Evolutionary conservation across 2,113 vertebrate species (phyloP).

Genomic region (Mormoops blainvillei): DNA sequence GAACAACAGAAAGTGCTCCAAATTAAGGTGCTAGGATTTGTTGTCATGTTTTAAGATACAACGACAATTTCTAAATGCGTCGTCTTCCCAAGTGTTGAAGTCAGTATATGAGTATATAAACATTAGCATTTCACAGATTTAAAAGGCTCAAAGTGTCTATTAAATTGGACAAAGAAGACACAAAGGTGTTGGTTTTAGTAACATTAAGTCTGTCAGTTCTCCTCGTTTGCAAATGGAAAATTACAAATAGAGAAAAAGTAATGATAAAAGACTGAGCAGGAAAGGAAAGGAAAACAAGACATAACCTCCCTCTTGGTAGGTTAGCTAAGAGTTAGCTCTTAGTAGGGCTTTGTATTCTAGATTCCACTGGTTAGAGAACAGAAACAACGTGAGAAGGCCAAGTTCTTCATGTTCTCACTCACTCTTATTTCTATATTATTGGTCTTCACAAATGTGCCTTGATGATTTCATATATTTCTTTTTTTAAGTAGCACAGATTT

Average conservation of each 20-base stretch:
- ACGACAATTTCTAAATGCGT: not conserved
- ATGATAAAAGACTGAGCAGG: not conserved
- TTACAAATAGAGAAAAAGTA: not conserved
- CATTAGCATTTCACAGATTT: not conserved
- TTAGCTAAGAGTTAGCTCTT: not conserved
- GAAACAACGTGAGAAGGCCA: not conserved
- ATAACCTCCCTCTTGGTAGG: no score
- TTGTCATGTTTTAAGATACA: not conserved
- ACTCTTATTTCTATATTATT: not conserved
- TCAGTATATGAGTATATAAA: not conserved
- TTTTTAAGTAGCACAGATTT: constrained; percentile 31
- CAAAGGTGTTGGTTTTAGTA: not conserved
- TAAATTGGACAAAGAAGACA: not conserved
- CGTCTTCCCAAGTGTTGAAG: not conserved
- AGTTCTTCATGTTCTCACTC: not conserved
- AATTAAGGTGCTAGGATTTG: not conserved
- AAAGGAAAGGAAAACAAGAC: not conserved
- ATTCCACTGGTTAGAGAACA: not conserved
- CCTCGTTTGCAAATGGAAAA: not conserved
- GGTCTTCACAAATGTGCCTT: not conserved
- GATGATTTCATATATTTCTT: not conserved
- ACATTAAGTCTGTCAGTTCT: not conserved
- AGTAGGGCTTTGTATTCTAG: not conserved
- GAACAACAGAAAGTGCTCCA: not conserved
- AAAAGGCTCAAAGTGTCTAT: not conserved